Evolutionary conservation across 2,888 invertebrate genomes (phyloP), one percentile per base, ranked within the genome.

Genomic region (Lithophane semibrunnea): DNA sequence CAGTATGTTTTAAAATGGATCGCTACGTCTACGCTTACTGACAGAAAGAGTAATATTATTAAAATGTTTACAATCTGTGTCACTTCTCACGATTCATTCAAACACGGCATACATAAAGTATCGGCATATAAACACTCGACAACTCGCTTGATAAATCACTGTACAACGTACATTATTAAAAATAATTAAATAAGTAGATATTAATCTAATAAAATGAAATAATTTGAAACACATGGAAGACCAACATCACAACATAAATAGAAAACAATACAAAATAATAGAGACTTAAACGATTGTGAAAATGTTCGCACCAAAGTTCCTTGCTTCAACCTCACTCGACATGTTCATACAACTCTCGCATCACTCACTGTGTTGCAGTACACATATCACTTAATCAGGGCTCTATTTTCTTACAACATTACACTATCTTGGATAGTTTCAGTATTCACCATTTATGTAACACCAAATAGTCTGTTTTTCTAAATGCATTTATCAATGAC

Each of bases 171-270:
- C 79, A 89, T 92, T 79, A 87, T 75, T 90, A 92, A 89, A 93
- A 92, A 93, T 92, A 90, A 89, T 91, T 90, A 94, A 94, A 94
- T 95, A 95, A 93, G 92, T 93, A 95, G 93, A 93, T 89, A 80
- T 77, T 75, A 87, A 89, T 93, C 93, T 93, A 92, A 93, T 92
- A 92, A 93, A 92, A 94, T 90, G 91, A 93, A 92, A 92, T 90
- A 88, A 90, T 91, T 92, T 91, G 88, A 94, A 94, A 95, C 92
- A 93, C 86, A 90, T 96, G 96, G 96, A 96, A 96, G 96, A 96
- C 96, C 92, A 94, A 96, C 94, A 96, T 96, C 96, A 96, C 96
- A 96, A 96, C 95, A 95, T 94, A 96, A 96, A 96, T 94, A 94
- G 91, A 94, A 94, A 95, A 94, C 91, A 90, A 94, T 92, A 94